phyloP scores from a whole-genome alignment of 2,113 vertebrate genomes.

The Tricholaema leucomelas region DNA sequence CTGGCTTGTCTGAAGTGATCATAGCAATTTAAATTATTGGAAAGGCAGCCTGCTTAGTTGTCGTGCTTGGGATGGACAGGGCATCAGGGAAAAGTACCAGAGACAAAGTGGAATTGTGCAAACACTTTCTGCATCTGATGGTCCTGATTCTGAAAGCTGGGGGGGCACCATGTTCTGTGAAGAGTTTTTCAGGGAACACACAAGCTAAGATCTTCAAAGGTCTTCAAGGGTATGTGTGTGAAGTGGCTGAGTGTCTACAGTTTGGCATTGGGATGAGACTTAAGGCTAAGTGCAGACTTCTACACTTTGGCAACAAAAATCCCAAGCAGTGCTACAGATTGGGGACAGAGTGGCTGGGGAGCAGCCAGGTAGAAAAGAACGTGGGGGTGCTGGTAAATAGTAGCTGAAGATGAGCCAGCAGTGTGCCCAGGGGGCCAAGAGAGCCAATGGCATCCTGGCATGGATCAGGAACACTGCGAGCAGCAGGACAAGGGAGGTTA shows the following conservation, averaged over 20 bases:
- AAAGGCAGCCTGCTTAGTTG: not conserved
- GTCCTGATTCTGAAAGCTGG: not conserved
- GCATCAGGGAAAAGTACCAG: not conserved
- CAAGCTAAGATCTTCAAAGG: not conserved
- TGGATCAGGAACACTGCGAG: no score
- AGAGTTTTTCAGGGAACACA: not conserved
- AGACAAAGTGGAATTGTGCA: not conserved
- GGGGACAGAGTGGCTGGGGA: no score
- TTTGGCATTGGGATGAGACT: no score
- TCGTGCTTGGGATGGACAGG: not conserved
- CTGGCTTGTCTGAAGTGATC: not conserved
- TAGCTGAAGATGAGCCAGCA: no score
- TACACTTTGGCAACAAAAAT: no score
- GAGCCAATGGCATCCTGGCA: no score
- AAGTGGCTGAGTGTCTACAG: not conserved
- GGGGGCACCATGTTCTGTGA: not conserved
- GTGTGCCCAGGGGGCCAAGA: no score
- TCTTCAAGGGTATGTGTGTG: not conserved
- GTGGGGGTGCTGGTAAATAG: no score
- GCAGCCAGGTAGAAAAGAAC: no score
- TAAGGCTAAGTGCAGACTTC: no score
- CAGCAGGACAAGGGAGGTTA: no score
- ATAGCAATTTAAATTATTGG: not conserved
- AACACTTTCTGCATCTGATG: not conserved
- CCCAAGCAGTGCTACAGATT: no score